These are phyloP conservation scores for Antrozous pallidus DNA, from an alignment of 2,797 vertebrate genomes.

Conservation along the genomic window DNA sequence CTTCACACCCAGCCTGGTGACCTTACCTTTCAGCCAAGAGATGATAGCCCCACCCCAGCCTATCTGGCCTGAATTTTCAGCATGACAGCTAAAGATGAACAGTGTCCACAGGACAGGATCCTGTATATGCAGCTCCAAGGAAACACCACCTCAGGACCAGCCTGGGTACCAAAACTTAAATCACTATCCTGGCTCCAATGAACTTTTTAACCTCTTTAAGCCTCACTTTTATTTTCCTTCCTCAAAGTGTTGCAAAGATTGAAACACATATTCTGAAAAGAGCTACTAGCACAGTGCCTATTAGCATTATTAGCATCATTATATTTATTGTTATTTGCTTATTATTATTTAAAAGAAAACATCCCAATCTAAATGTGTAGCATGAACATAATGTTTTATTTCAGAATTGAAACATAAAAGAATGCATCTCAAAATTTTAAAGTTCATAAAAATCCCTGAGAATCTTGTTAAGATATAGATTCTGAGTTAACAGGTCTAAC, in stretches of 20 bases:
- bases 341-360: conserved; percentile 12
- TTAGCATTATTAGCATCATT: neutral
- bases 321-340: neutral
- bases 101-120: neutral
- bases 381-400: neutral
- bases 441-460: neutral
- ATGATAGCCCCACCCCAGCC: too few species aligned
- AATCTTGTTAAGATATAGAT: neutral
- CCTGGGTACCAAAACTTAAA: neutral
- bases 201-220: neutral
- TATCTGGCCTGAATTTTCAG: neutral
- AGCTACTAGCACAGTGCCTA: neutral
- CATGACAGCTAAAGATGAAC: neutral
- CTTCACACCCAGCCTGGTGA: neutral
- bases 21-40: neutral
- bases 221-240: neutral
- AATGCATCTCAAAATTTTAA: neutral
- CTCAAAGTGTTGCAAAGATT: neutral
- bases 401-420: neutral
- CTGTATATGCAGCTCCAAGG: neutral
- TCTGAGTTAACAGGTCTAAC: neutral
- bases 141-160: neutral
- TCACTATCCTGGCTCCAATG: neutral
- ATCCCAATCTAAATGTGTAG: neutral
- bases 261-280: conserved; percentile 2